Conservation (phyloP, 92 coral and sea anemone species). For the Porites rus region DNA sequence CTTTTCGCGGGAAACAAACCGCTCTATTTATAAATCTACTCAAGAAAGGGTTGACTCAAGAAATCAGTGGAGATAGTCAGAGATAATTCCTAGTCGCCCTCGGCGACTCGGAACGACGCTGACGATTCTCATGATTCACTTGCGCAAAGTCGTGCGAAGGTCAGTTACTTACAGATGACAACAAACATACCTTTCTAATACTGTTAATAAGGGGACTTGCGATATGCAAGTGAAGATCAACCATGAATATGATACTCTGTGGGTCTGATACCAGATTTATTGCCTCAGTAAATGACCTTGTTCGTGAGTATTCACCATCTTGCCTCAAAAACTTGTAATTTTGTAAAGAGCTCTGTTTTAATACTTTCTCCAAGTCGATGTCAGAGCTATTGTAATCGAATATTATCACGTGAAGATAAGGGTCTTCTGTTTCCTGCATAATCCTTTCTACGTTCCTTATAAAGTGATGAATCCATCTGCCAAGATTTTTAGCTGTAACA, state of each 20-base stretch:
- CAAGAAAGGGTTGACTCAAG: no score
- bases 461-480: conserved; percentile 77
- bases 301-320: conserved; percentile 69
- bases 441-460: conserved; percentile 74
- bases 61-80: no score
- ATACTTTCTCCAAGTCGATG: conserved; percentile 58
- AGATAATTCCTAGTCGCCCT: no score
- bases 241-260: conserved; percentile 65
- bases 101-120: no score
- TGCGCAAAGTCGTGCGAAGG: no score
- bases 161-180: no score
- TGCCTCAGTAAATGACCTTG: conserved; percentile 68
- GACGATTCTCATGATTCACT: no score
- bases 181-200: conserved; percentile 73
- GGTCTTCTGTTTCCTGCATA: conserved; percentile 47
- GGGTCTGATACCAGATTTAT: conserved; percentile 64
- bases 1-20: no score
- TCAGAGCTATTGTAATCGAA: conserved; percentile 77
- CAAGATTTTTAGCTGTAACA: conserved; percentile 70
- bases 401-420: conserved; percentile 51
- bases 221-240: conserved; percentile 80
- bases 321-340: conserved; percentile 59
- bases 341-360: conserved; percentile 55
- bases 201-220: conserved; percentile 63
- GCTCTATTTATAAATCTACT: no score